phyloP scores from a whole-genome alignment of 1,140 invertebrate genomes.

The Polyergus mexicanus region DNA sequence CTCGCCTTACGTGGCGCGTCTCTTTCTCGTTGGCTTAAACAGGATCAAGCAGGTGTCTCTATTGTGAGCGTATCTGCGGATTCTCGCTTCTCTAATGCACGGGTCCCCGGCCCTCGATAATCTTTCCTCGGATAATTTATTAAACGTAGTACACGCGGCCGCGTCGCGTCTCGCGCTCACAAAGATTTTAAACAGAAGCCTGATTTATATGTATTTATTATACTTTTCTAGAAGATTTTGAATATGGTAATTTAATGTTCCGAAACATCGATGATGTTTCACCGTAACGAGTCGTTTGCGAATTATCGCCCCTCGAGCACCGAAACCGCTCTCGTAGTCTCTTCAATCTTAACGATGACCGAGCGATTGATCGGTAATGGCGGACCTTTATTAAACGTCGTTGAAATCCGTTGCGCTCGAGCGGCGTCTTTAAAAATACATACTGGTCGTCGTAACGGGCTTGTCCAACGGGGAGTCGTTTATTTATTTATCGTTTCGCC shows the following conservation, averaged over 20 bases:
- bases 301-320: slow-evolving; percentile 71
- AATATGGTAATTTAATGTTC: background rate
- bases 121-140: slow-evolving; percentile 38
- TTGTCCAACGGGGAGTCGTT: slow-evolving; percentile 35
- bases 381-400: slow-evolving; percentile 64
- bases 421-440: slow-evolving; percentile 52
- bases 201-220: slow-evolving; percentile 45
- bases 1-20: slow-evolving; percentile 49
- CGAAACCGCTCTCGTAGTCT: slow-evolving; percentile 73
- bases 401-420: slow-evolving; percentile 46
- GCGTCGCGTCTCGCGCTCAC: background rate
- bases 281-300: slow-evolving; percentile 69
- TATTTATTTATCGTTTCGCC: slow-evolving; percentile 43
- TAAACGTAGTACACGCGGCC: background rate
- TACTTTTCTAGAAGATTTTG: background rate
- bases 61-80: slow-evolving; percentile 65
- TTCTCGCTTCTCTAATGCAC: slow-evolving; percentile 18
- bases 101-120: slow-evolving; percentile 14
- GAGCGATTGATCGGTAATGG: slow-evolving; percentile 72
- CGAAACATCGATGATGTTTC: slow-evolving; percentile 54
- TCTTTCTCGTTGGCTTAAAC: slow-evolving; percentile 59
- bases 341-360: slow-evolving; percentile 68
- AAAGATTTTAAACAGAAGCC: background rate
- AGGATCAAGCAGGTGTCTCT: slow-evolving; percentile 72
- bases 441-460: slow-evolving; percentile 15